These are phyloP conservation scores for Polydrusus pterygomalis DNA, from an alignment of 2,888 invertebrate genomes.

Conservation along the genomic window DNA sequence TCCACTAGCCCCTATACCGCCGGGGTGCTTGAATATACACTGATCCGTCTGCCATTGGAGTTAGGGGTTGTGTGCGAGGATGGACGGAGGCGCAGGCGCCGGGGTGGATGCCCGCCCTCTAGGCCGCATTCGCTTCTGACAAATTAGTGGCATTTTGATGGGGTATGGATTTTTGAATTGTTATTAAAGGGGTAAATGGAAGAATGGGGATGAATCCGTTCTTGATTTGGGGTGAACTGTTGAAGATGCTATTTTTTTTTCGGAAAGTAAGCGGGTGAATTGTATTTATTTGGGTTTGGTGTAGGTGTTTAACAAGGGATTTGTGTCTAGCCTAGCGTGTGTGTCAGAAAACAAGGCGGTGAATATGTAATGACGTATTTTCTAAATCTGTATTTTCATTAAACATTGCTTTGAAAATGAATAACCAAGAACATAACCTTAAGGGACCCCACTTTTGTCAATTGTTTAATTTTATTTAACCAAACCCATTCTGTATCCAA, in stretches of 20 bases:
- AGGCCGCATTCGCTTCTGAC: conserved; percentile 71
- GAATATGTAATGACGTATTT: too few relatives aligned
- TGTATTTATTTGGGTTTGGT: neutral
- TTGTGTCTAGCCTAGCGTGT: too few relatives aligned
- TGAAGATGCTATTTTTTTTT: conserved; percentile 21
- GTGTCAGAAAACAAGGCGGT: too few relatives aligned
- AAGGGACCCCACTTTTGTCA: too few relatives aligned
- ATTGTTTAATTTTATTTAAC: too few relatives aligned
- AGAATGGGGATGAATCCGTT: conserved; percentile 45
- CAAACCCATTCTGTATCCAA: too few relatives aligned
- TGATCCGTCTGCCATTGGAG: conserved; percentile 70
- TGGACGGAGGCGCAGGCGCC: conserved; percentile 64
- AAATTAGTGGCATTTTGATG: conserved; percentile 73
- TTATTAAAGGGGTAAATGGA: conserved; percentile 64
- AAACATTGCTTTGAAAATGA: too few relatives aligned
- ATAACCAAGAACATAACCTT: too few relatives aligned
- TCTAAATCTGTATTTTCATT: too few relatives aligned
- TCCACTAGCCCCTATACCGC: conserved; percentile 35
- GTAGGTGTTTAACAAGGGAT: neutral
- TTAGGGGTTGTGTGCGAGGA: conserved; percentile 64
- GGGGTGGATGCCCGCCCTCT: conserved; percentile 66
- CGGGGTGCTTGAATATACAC: conserved; percentile 48
- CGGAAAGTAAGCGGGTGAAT: neutral
- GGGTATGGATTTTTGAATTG: conserved; percentile 72
- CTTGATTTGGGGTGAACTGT: conserved; percentile 26